Evolutionary conservation across 1,140 invertebrate species (phyloP).

Genomic region (Drosophila persimilis): DNA sequence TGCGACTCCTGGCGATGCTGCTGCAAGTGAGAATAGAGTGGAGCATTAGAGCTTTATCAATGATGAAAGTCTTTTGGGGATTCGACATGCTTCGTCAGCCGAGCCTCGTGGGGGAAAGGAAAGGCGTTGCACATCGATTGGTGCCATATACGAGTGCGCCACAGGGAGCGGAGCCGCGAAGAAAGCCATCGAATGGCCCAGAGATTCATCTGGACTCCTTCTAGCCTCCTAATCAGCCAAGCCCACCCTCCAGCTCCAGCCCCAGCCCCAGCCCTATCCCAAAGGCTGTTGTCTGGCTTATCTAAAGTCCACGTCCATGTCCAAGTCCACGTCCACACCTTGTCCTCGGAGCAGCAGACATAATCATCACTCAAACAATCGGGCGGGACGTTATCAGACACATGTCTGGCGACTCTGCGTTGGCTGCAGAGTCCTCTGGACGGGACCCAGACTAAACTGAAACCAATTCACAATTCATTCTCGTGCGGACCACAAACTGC

Average conservation of each 20-base stretch:
- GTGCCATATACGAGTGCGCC: constrained; percentile 43
- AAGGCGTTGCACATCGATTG: constrained; percentile 75
- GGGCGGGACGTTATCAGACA: constrained; percentile 22
- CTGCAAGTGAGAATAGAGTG: constrained; percentile 57
- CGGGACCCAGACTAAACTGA: constrained; percentile 13
- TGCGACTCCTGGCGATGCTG: constrained; percentile 81
- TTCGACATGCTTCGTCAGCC: constrained; percentile 20
- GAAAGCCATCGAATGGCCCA: constrained; percentile 32
- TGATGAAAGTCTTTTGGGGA: constrained; percentile 69
- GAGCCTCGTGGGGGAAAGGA: constrained; percentile 23
- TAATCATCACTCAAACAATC: constrained; percentile 25
- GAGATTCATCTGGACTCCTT: neutral
- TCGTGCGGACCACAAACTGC: constrained; percentile 17
- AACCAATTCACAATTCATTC: constrained; percentile 57
- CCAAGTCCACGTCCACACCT: constrained; percentile 6
- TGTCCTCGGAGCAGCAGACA: constrained; percentile 9
- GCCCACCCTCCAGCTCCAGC: neutral
- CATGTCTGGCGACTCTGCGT: constrained; percentile 31
- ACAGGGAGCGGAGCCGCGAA: constrained; percentile 5
- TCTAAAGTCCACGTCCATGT: constrained; percentile 3
- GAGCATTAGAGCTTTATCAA: constrained; percentile 56
- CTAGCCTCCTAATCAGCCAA: constrained; percentile 5
- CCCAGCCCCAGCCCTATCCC: neutral
- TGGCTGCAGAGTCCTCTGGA: constrained; percentile 29
- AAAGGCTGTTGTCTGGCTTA: neutral